phyloP scores from a whole-genome alignment of 2,888 invertebrate genomes.

The Drosophila vallismaia region DNA sequence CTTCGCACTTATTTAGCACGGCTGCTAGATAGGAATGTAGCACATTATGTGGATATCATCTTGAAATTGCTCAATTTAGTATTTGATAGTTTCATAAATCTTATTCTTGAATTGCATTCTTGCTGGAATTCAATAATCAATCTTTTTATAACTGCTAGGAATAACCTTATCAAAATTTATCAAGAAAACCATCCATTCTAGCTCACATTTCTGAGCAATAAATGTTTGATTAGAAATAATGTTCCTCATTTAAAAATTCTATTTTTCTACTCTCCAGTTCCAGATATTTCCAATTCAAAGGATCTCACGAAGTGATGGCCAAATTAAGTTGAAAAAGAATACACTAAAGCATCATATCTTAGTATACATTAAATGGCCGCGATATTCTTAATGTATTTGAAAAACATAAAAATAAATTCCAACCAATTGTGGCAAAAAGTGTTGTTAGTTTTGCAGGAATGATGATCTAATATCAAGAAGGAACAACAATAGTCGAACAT shows the following conservation, averaged over 20 bases:
- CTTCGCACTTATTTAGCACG: conserved; percentile 36
- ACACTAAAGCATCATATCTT: too few species aligned
- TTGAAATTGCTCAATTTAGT: conserved; percentile 22
- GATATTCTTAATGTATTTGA: too few species aligned
- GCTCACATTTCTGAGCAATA: background rate
- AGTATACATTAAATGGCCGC: too few species aligned
- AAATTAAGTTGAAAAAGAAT: too few species aligned
- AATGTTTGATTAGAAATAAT: background rate
- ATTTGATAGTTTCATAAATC: conserved; percentile 18
- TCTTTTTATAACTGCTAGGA: background rate
- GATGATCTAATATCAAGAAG: too few species aligned
- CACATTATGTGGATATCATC: conserved; percentile 17
- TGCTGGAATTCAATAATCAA: background rate
- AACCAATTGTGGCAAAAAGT: too few species aligned
- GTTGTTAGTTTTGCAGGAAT: too few species aligned
- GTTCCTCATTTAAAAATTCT: background rate
- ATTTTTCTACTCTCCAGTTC: background rate
- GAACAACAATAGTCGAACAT: too few species aligned
- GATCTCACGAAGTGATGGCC: too few species aligned
- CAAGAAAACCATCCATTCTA: background rate
- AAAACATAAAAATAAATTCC: too few species aligned
- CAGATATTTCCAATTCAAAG: too few species aligned
- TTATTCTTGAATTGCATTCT: background rate
- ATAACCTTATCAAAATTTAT: background rate
- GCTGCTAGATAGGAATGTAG: conserved; percentile 2